Evolutionary conservation across 2,888 invertebrate species (phyloP).

Genomic region (Hedya salicella): DNA sequence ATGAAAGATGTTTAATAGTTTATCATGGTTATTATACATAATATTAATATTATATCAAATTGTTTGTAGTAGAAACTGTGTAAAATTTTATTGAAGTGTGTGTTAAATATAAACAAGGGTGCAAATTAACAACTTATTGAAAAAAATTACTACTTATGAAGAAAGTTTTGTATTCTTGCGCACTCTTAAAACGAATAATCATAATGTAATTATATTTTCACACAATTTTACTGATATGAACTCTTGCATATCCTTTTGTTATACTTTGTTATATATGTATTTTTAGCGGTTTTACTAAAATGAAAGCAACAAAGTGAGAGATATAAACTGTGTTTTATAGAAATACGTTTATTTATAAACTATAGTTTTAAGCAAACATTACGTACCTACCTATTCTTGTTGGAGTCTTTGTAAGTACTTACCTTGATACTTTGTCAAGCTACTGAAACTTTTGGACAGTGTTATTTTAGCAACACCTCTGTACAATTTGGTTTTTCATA

Average conservation of each 20-base stretch:
- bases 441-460: too few relatives aligned
- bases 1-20: slow-evolving; percentile 1
- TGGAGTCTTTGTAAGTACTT: neutral
- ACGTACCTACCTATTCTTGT: neutral
- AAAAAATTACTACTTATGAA: neutral
- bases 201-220: too few relatives aligned
- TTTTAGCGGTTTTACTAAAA: slow-evolving; percentile 1
- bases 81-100: slow-evolving; percentile 14
- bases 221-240: neutral
- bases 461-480: too few relatives aligned
- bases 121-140: neutral
- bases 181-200: too few relatives aligned
- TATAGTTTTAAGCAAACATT: neutral
- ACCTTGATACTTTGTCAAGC: too few relatives aligned
- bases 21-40: neutral
- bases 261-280: neutral
- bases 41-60: slow-evolving; percentile 18
- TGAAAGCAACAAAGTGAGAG: neutral
- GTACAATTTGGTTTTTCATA: too few relatives aligned
- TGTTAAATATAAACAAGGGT: neutral
- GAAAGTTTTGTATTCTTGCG: too few relatives aligned
- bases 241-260: slow-evolving; percentile 18
- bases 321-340: neutral
- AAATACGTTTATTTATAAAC: neutral
- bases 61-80: slow-evolving; percentile 28